Conservation (phyloP, 2,797 vertebrate genomes). For the Pseudochirops corinnae region DNA sequence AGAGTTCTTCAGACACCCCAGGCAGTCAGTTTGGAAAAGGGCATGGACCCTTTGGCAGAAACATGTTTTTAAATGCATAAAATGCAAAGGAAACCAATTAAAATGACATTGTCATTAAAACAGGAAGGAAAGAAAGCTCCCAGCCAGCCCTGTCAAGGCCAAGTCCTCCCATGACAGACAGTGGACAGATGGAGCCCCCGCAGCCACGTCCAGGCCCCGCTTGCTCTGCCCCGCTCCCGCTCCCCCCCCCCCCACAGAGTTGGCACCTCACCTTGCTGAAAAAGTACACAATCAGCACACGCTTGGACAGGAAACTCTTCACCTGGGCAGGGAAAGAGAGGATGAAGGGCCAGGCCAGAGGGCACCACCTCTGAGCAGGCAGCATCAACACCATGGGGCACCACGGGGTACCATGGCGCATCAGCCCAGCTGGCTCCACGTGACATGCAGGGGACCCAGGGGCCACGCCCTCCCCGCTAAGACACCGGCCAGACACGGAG, state of each 20-base stretch:
- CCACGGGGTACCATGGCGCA: too few relatives aligned
- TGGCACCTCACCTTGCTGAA: constrained; percentile 96
- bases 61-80: neutral
- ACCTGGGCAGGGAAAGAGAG: constrained; percentile 87
- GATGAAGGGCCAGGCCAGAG: neutral
- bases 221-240: neutral
- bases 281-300: constrained; percentile 96
- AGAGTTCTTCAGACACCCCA: neutral
- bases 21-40: neutral
- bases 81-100: neutral
- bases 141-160: too few relatives aligned
- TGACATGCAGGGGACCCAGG: neutral
- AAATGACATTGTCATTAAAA: neutral
- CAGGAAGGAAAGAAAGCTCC: neutral
- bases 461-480: too few relatives aligned
- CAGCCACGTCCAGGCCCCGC: neutral
- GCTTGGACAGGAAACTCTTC: constrained; percentile 93
- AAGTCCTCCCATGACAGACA: too few relatives aligned
- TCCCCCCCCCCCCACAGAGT: constrained; percentile 2
- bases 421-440: neutral
- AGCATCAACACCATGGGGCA: too few relatives aligned
- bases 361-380: too few relatives aligned
- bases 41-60: neutral
- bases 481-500: too few relatives aligned
- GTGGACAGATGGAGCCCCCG: too few relatives aligned